These are phyloP conservation scores for Psilanteris sp. DNA, from an alignment of 1,140 invertebrate genomes.

Conservation along the genomic window DNA sequence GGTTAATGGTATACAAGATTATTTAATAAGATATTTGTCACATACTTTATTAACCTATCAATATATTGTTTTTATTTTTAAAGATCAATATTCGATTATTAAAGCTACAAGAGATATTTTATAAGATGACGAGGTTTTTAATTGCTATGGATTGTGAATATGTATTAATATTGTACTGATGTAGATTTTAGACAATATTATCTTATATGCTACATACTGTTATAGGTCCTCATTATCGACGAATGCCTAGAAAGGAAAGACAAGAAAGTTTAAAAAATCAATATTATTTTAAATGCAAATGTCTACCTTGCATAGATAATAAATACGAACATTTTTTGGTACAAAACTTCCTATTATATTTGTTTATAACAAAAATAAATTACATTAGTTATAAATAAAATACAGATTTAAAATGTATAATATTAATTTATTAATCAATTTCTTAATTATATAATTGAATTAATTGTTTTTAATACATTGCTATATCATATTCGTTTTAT, in stretches of 20 bases:
- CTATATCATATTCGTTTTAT: not conserved
- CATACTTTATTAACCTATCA: slow-evolving; percentile 44
- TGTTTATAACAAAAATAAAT: not conserved
- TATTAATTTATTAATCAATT: not conserved
- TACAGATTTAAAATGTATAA: too few relatives aligned
- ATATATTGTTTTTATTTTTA: slow-evolving; percentile 75
- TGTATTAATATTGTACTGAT: too few relatives aligned
- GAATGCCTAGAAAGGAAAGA: slow-evolving; percentile 81
- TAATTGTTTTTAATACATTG: too few relatives aligned
- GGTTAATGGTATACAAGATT: slow-evolving; percentile 59
- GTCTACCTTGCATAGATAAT: slow-evolving; percentile 81
- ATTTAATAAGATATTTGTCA: not conserved
- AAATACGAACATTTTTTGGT: slow-evolving; percentile 80
- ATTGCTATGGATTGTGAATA: slow-evolving; percentile 93
- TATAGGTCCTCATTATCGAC: slow-evolving; percentile 83
- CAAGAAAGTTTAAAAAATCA: slow-evolving; percentile 83
- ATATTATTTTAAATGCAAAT: slow-evolving; percentile 87
- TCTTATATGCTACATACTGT: too few relatives aligned
- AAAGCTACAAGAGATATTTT: slow-evolving; percentile 81
- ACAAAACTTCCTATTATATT: slow-evolving; percentile 50
- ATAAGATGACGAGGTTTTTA: slow-evolving; percentile 83
- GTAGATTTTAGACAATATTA: too few relatives aligned
- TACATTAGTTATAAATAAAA: too few relatives aligned
- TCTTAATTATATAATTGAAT: not conserved
- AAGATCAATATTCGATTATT: slow-evolving; percentile 80